These are phyloP conservation scores for Dicranocentrus wangi DNA, from an alignment of 2,888 invertebrate genomes.

Conservation along the genomic window DNA sequence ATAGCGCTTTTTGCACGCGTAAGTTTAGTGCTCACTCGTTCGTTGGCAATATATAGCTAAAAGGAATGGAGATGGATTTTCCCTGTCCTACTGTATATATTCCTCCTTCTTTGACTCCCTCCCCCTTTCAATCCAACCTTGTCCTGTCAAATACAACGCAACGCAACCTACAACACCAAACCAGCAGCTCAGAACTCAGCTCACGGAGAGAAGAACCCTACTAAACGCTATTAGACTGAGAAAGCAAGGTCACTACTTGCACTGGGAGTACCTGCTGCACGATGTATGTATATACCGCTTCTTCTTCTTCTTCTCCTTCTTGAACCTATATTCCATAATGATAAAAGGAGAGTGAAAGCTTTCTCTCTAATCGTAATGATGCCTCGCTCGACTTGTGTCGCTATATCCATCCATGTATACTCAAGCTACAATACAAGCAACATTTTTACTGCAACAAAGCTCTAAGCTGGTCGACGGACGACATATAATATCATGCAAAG, in stretches of 20 bases:
- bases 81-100: not conserved
- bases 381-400: no score
- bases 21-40: not conserved
- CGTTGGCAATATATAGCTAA: not conserved
- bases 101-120: constrained; percentile 5
- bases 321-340: no score
- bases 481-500: no score
- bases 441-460: no score
- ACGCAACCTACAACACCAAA: constrained; percentile 17
- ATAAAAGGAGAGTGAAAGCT: constrained; percentile 35
- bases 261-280: constrained; percentile 27
- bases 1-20: no score
- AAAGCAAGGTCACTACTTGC: constrained; percentile 47
- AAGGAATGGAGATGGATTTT: constrained; percentile 13
- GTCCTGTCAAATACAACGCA: constrained; percentile 21
- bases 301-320: no score
- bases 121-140: constrained; percentile 3
- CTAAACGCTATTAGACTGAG: not conserved
- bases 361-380: no score
- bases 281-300: not conserved
- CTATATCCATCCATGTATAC: no score
- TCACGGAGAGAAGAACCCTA: no score
- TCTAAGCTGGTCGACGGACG: no score
- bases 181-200: no score
- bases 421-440: no score